Evolutionary conservation across 2,113 vertebrate species (phyloP), one percentile per base, ranked within the genome.

Genomic region (Thamnaconus septentrionalis): DNA sequence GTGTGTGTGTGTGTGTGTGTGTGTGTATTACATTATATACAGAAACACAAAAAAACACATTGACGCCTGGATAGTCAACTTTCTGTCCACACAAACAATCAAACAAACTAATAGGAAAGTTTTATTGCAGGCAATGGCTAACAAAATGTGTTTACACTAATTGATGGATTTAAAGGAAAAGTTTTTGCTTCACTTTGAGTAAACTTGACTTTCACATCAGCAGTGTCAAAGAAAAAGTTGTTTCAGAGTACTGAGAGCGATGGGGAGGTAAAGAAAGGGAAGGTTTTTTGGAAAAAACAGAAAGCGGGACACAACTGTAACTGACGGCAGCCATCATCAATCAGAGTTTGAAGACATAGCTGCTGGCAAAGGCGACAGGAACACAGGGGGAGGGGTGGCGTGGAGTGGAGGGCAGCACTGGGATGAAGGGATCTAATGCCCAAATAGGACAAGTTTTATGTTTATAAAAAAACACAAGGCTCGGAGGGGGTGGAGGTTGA

Each of bases 271-370:
- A 5, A 53, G 31, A 50, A 45, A 45, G 8, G 11, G 75, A 47
- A 53, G 61, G 71, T 69, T 76, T 86, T 87, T 85, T 73, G 75
- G 82, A 83, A 83, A 82, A 85, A 89, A 83, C 83, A 77, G 81
- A 85, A 89, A 87, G 81, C 85, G 72, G 86, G 88, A 87, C 86
- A 88, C 76, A 68, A 76, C 71, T 65, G 64, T 84, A 82, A 88
- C 87, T 83, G 61, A 78, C 65, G 83, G 88, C 86, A 73, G 80
- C 79, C 81, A 59, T 84, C 88, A 89, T 89, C 88, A 88, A 88
- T 89, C 86, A 89, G 84, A 80, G 81, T 89, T 86, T 88, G 83
- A 87, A 84, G 86, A 88, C 81, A 84, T 87, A 69, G 84, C 88
- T 89, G 82, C 71, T 85, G 88, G 88, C 86, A 89, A 89, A 89